Evolutionary conservation across 2,113 vertebrate species (phyloP).

Genomic region (Barbus barbus): DNA sequence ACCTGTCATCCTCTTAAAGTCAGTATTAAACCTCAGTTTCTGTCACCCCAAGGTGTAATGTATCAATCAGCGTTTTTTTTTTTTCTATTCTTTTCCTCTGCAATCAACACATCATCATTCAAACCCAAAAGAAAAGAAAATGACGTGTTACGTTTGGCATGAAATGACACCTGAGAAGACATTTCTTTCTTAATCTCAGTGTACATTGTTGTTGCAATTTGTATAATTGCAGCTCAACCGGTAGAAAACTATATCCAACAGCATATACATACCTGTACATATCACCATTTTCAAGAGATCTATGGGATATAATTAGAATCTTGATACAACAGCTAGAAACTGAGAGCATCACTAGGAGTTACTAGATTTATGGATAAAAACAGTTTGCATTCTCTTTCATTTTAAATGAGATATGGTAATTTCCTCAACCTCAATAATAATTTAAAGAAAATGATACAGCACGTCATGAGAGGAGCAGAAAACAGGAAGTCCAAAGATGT

Average conservation of each 20-base stretch:
- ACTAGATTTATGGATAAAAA: not conserved
- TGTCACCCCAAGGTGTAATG: not conserved
- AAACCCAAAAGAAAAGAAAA: conserved; percentile 31
- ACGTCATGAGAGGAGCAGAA: too few relatives aligned
- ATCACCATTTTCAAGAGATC: not conserved
- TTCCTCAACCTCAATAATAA: not conserved
- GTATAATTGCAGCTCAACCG: conserved; percentile 29
- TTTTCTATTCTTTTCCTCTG: not conserved
- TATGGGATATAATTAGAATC: conserved; percentile 6
- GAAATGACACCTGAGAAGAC: conserved; percentile 19
- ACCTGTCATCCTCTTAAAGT: not conserved
- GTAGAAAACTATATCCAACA: not conserved
- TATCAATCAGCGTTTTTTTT: not conserved
- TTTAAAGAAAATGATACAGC: not conserved
- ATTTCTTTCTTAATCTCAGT: conserved; percentile 7
- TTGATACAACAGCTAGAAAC: not conserved
- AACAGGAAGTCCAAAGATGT: not conserved
- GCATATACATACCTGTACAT: not conserved
- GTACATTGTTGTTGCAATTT: conserved; percentile 42
- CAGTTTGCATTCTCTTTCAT: not conserved
- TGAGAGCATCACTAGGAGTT: not conserved
- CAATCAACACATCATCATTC: conserved; percentile 25
- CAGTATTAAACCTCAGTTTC: not conserved
- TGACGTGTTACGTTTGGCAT: too few relatives aligned
- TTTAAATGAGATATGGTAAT: not conserved